Conservation (phyloP, 2,113 vertebrate genomes). For the Terrapene triunguis region DNA sequence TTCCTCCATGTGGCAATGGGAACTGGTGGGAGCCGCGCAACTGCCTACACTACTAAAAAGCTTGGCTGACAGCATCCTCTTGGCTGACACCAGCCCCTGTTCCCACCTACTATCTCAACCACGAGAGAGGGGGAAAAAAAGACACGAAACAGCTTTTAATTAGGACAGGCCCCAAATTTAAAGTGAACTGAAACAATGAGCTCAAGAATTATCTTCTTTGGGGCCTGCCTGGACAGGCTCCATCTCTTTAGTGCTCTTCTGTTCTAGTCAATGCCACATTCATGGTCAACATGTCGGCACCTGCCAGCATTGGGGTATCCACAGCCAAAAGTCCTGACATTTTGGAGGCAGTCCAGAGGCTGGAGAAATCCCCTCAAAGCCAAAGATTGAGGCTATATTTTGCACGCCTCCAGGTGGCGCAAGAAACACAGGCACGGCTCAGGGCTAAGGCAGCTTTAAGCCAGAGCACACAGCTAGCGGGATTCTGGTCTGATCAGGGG, state of each 20-base stretch:
- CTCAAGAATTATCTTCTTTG: fast-evolving
- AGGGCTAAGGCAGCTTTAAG: background rate
- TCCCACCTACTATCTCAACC: background rate
- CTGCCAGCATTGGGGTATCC: background rate
- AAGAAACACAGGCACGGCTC: background rate
- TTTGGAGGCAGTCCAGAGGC: background rate
- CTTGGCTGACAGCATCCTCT: background rate
- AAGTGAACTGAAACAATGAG: background rate
- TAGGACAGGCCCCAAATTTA: background rate
- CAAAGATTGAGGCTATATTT: background rate
- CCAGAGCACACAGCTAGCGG: background rate
- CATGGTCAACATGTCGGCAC: background rate
- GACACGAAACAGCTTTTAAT: background rate
- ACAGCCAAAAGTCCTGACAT: background rate
- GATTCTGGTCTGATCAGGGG: background rate
- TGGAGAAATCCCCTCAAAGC: background rate
- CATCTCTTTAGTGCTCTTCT: background rate
- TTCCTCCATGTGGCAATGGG: background rate
- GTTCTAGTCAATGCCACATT: fast-evolving
- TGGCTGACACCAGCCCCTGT: background rate
- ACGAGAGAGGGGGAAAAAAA: background rate
- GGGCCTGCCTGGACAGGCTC: fast-evolving
- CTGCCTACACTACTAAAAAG: background rate
- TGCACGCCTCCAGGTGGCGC: fast-evolving
- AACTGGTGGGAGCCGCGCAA: background rate